Percentiles rank a stretch among this genome's conserved stretches.
Conservation (phyloP, 1,140 invertebrate genomes). For the Diabrotica virgifera region DNA sequence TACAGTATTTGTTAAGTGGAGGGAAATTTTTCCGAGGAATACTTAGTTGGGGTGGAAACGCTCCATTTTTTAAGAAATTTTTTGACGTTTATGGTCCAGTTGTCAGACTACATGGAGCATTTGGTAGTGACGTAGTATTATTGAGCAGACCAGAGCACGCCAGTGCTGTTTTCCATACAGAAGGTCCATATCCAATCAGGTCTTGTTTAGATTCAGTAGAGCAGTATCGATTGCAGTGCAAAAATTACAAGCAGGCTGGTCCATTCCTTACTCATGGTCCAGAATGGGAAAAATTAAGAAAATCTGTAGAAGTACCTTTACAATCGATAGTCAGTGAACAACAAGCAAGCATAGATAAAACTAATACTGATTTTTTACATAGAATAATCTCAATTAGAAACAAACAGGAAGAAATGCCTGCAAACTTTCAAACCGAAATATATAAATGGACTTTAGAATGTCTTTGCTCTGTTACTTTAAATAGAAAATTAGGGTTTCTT, state of each 20-base stretch:
- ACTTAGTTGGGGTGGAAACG: slow-evolving; percentile 42
- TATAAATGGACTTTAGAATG: slow-evolving; percentile 67
- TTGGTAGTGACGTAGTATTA: slow-evolving; percentile 59
- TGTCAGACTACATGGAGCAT: slow-evolving; percentile 59
- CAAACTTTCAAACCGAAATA: slow-evolving; percentile 57
- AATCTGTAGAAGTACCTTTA: slow-evolving; percentile 52
- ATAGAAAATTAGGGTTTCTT: slow-evolving; percentile 41
- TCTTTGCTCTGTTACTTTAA: slow-evolving; percentile 51
- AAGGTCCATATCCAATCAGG: slow-evolving; percentile 56
- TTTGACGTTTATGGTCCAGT: slow-evolving; percentile 64
- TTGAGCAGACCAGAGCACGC: slow-evolving; percentile 61
- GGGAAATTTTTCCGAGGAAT: slow-evolving; percentile 51
- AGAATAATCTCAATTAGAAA: slow-evolving; percentile 53
- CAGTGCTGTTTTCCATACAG: slow-evolving; percentile 56
- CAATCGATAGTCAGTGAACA: slow-evolving; percentile 47
- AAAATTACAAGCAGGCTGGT: slow-evolving; percentile 54
- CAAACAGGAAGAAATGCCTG: slow-evolving; percentile 59
- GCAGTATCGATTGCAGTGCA: slow-evolving; percentile 56
- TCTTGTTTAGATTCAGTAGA: slow-evolving; percentile 61
- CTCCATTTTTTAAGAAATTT: slow-evolving; percentile 46
- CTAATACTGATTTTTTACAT: slow-evolving; percentile 51
- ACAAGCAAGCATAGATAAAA: slow-evolving; percentile 44
- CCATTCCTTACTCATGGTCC: slow-evolving; percentile 48
- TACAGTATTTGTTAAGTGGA: slow-evolving; percentile 57
- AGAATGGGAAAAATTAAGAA: slow-evolving; percentile 57